Evolutionary conservation across 2,797 vertebrate genomes (phyloP), one percentile per base, ranked within the genome.

Genomic region (Varecia variegata): DNA sequence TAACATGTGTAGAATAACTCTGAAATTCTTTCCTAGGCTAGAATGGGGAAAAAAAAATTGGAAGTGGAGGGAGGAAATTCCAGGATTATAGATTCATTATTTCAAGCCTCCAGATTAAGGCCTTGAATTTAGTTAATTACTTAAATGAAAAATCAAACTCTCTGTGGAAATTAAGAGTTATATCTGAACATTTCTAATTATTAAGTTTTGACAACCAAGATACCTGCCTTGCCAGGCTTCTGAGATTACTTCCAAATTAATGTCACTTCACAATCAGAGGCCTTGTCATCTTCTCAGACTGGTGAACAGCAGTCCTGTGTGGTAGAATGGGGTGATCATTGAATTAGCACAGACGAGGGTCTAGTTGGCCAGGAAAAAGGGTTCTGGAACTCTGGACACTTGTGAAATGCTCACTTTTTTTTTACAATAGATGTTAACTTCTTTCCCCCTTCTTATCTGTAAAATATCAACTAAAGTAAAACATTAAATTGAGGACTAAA

Each of bases 381-480:
- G 25, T 94, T 77, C 27, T 54, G 81, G 94, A 74, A 89, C 10
- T 23, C 1, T 0, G 81, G 85, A 85, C 32, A 38, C 25, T 70
- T 62, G 18, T 86, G 50, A 54, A 90, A 84, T 68, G 35, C 17
- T 84, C 62, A 54, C 21, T 90, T 11, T 60, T 60, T 90, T 71
- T 79, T 52, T 58, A 50, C 13, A n/a, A 17, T 84, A 96, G 88
- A 76, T 93, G 23, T 67, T 88, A 90, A 90, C 81, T 21, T 86
- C 90, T 58, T 12, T 62, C 21, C 50, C 90, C 7, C 73, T 93
- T 94, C 96, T 90, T 79, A 40, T 92, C 76, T 97, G 92, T 97
- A 96, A 96, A 95, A 54, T 88, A 68, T 95, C 87, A 92, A 82
- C 14, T 40, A 56, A 85, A 68, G 60, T 79, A 85, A 95, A 90